Percentiles rank a stretch among this genome's conserved stretches.
Conservation (phyloP, 2,888 invertebrate genomes). For the Syrphus vitripennis region DNA sequence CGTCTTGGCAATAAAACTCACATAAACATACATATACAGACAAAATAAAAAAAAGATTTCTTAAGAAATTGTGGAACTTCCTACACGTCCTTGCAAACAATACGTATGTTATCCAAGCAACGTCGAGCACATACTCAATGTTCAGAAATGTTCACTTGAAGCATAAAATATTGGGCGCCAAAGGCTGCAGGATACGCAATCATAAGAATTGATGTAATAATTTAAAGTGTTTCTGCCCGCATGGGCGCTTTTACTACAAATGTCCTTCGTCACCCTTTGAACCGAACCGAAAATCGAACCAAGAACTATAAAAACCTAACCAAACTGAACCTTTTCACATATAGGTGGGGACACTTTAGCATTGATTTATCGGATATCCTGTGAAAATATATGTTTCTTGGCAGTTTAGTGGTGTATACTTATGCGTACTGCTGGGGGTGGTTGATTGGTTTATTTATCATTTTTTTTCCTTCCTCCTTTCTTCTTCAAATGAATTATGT, state of each 20-base stretch:
- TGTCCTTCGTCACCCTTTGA: conserved; percentile 26
- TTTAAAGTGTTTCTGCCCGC: conserved; percentile 69
- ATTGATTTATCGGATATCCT: conserved; percentile 67
- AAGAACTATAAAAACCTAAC: not conserved
- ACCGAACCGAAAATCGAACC: conserved; percentile 10
- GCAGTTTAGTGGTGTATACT: conserved; percentile 39
- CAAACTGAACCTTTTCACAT: not conserved
- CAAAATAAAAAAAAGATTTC: not conserved
- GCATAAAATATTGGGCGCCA: conserved; percentile 71
- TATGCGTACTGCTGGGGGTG: conserved; percentile 28
- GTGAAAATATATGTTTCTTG: conserved; percentile 62
- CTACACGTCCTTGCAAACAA: conserved; percentile 57
- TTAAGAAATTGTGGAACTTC: conserved; percentile 39
- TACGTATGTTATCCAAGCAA: conserved; percentile 49
- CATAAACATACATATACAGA: not conserved
- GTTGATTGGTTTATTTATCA: conserved; percentile 70
- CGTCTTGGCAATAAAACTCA: conserved; percentile 60
- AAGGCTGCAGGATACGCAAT: conserved; percentile 72
- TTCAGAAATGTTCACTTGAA: conserved; percentile 55
- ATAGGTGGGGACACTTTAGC: conserved; percentile 59
- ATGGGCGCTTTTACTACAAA: conserved; percentile 41
- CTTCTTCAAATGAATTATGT: conserved; percentile 57
- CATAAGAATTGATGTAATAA: conserved; percentile 71
- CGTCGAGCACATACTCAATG: conserved; percentile 58
- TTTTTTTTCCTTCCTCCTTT: conserved; percentile 47